Conservation (phyloP, 2,113 vertebrate genomes). For the Pandion haliaetus region DNA sequence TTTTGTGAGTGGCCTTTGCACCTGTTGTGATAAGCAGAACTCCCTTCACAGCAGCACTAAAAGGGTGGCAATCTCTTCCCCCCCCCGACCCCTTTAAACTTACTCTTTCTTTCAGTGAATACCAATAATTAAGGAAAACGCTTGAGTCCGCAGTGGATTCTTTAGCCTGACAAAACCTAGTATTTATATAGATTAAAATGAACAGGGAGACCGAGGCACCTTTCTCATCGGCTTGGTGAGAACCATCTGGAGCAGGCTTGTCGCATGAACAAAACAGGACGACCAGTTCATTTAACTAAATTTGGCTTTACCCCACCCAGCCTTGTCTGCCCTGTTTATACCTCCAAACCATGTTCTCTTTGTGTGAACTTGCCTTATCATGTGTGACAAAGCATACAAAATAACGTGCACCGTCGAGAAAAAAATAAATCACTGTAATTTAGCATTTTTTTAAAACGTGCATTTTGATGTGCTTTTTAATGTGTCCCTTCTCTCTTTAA, state of each 20-base stretch:
- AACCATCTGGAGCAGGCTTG: background rate
- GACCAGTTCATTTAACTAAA: slow-evolving; percentile 10
- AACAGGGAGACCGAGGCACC: background rate
- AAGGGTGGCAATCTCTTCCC: slow-evolving; percentile 42
- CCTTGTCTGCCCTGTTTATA: slow-evolving; percentile 49
- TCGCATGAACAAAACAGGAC: background rate
- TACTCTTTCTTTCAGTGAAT: slow-evolving; percentile 64
- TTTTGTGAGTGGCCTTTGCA: slow-evolving; percentile 72
- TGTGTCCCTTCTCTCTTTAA: background rate
- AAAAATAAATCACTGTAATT: background rate
- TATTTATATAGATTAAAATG: background rate
- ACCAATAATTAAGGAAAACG: slow-evolving; percentile 63
- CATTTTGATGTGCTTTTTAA: background rate
- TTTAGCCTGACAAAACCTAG: slow-evolving; percentile 32
- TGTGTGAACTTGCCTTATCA: background rate
- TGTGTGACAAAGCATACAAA: background rate
- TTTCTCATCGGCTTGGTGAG: background rate
- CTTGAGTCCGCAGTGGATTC: slow-evolving; percentile 17
- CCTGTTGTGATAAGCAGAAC: slow-evolving; percentile 74
- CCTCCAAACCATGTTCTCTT: background rate
- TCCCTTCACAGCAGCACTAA: slow-evolving; percentile 66
- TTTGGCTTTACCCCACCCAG: slow-evolving; percentile 12
- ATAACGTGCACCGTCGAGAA: accelerated
- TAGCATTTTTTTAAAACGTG: background rate
- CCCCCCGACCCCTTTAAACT: background rate